A percentile compares a stretch with the other conserved stretches of the same genome.
Conservation (phyloP, 2,888 invertebrate genomes). For the Heterodera filipjevi region DNA sequence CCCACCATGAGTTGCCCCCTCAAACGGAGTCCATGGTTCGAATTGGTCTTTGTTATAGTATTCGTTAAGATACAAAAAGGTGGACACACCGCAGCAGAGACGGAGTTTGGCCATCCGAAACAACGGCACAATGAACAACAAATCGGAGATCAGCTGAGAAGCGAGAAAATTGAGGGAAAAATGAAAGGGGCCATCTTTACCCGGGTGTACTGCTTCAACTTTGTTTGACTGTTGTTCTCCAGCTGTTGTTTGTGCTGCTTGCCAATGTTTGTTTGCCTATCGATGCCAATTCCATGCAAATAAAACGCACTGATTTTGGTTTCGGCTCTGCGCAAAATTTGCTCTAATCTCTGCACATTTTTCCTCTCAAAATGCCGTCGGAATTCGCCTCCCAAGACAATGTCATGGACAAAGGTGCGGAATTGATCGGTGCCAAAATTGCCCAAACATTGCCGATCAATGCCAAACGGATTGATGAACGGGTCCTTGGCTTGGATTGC, state of each 20-base stretch:
- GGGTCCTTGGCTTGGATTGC: slow-evolving; percentile 35
- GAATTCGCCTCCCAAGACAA: slow-evolving; percentile 15
- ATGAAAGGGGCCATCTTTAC: neutral
- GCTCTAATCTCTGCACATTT: neutral
- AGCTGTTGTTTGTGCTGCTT: neutral
- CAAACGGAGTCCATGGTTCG: slow-evolving; percentile 30
- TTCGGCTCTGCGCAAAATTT: slow-evolving; percentile 4
- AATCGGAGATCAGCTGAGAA: slow-evolving; percentile 38
- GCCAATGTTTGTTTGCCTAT: neutral
- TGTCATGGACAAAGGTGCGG: slow-evolving; percentile 23
- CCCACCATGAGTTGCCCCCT: slow-evolving; percentile 20
- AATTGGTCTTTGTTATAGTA: slow-evolving; percentile 44
- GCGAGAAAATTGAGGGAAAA: slow-evolving; percentile 5
- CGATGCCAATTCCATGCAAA: slow-evolving; percentile 9
- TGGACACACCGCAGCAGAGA: slow-evolving; percentile 21
- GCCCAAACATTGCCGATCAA: slow-evolving; percentile 22
- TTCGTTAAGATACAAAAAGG: slow-evolving; percentile 39
- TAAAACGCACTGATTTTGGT: slow-evolving; percentile 23
- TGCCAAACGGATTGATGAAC: slow-evolving; percentile 26
- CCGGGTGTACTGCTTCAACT: slow-evolving; percentile 4
- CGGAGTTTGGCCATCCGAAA: slow-evolving; percentile 34
- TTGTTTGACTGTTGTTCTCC: neutral
- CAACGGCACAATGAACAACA: slow-evolving; percentile 42
- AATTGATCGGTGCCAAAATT: slow-evolving; percentile 26
- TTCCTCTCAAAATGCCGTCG: slow-evolving; percentile 16